Evolutionary conservation across 1,140 invertebrate genomes (phyloP).

Genomic region (Hyphantria cunea): DNA sequence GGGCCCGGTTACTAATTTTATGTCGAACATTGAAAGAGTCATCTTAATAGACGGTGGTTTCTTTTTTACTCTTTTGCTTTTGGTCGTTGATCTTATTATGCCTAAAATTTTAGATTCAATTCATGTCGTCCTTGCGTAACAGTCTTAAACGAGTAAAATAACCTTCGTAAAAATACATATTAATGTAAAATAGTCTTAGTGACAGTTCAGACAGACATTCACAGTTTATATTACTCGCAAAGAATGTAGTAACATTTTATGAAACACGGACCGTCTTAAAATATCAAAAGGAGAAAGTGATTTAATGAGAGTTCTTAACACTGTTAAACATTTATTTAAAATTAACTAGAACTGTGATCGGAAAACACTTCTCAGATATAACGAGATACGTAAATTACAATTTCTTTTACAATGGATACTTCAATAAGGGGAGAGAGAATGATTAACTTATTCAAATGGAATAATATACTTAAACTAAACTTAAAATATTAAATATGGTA

Average conservation of each 20-base stretch:
- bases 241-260: constrained; percentile 35
- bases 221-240: no score
- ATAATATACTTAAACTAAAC: constrained; percentile 12
- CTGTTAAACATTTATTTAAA: constrained; percentile 29
- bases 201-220: no score
- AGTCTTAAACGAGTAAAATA: no score
- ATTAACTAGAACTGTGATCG: constrained; percentile 30
- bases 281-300: constrained; percentile 28
- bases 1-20: constrained; percentile 67
- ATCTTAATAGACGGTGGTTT: constrained; percentile 55
- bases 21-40: constrained; percentile 66
- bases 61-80: constrained; percentile 64
- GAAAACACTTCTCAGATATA: constrained; percentile 35
- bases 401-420: constrained; percentile 32
- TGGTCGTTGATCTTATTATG: no score
- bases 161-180: no score
- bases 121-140: no score
- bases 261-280: constrained; percentile 24
- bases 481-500: constrained; percentile 8
- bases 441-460: constrained; percentile 24
- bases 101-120: no score
- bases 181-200: no score
- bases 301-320: constrained; percentile 12
- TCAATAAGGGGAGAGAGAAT: constrained; percentile 15
- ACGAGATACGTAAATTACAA: constrained; percentile 37